Evolutionary conservation across 2,797 vertebrate genomes (phyloP).

Genomic region (Distichodus sexfasciatus): DNA sequence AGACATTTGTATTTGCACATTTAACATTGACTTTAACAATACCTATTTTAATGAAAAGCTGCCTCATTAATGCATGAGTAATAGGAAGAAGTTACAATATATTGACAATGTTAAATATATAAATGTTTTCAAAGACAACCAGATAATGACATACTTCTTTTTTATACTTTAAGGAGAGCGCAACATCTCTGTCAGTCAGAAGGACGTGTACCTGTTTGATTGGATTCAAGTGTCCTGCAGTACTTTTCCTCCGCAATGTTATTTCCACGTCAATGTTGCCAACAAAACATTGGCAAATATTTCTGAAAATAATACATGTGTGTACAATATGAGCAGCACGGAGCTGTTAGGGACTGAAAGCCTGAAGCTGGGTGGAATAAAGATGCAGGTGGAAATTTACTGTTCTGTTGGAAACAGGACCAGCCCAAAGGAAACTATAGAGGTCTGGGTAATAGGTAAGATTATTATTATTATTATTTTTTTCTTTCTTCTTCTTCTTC

Average conservation of each 20-base stretch:
- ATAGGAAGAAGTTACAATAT: no score
- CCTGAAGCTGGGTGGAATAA: neutral
- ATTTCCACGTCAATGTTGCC: neutral
- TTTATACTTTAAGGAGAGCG: neutral
- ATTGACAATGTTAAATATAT: no score
- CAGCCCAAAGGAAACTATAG: neutral
- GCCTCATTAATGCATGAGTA: no score
- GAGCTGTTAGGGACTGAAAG: neutral
- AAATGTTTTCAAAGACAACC: no score
- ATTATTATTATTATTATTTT: neutral
- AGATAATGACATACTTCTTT: no score
- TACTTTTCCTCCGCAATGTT: neutral
- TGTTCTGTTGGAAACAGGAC: neutral
- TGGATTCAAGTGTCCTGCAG: neutral
- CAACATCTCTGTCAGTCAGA: neutral
- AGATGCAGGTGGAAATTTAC: neutral
- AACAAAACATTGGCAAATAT: neutral
- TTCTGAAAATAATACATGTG: neutral
- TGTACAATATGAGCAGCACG: neutral
- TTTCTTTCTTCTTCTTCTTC: no score
- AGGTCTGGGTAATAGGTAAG: constrained; percentile 11
- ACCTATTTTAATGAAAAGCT: no score
- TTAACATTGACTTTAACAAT: no score
- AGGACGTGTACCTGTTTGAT: neutral
- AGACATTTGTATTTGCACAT: no score